phyloP scores from a whole-genome alignment of 35 echinoderm and acorn worm genomes.

The Holothuria glaberrima region DNA sequence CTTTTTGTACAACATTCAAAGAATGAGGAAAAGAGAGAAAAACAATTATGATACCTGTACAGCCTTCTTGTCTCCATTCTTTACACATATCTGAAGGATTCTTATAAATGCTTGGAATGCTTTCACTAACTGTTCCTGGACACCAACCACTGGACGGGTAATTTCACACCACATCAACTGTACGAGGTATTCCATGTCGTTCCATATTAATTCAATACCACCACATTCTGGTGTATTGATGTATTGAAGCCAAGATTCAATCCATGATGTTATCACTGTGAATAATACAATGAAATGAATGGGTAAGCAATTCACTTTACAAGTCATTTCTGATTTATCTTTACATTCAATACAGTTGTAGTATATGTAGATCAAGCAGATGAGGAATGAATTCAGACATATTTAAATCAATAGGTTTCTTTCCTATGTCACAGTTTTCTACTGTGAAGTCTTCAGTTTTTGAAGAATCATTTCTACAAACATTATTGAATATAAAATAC shows the following conservation, averaged over 20 bases:
- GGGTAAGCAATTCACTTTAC: too few species aligned
- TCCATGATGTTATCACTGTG: conserved; percentile 17
- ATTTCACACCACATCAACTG: conserved; percentile 50
- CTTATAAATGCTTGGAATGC: conserved; percentile 28
- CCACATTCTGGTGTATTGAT: neutral
- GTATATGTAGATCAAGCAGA: neutral
- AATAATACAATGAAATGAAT: neutral
- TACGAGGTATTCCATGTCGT: neutral
- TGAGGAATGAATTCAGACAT: neutral
- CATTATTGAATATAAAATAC: too few species aligned
- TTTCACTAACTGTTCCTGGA: conserved; percentile 42
- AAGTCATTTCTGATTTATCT: neutral
- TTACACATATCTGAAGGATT: neutral
- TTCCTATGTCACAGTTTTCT: too few species aligned
- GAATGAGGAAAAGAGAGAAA: too few species aligned
- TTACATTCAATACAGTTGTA: neutral
- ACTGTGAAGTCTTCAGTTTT: too few species aligned
- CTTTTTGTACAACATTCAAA: too few species aligned
- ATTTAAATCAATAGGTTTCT: too few species aligned
- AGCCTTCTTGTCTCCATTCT: neutral
- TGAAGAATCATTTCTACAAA: too few species aligned
- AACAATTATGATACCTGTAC: neutral
- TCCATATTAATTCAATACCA: neutral
- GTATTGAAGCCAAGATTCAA: conserved; percentile 8
- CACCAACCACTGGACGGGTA: conserved; percentile 11